Evolutionary conservation across 2,888 invertebrate genomes (phyloP), one percentile per base, ranked within the genome.

Genomic region (Trichogramma evanescens): DNA sequence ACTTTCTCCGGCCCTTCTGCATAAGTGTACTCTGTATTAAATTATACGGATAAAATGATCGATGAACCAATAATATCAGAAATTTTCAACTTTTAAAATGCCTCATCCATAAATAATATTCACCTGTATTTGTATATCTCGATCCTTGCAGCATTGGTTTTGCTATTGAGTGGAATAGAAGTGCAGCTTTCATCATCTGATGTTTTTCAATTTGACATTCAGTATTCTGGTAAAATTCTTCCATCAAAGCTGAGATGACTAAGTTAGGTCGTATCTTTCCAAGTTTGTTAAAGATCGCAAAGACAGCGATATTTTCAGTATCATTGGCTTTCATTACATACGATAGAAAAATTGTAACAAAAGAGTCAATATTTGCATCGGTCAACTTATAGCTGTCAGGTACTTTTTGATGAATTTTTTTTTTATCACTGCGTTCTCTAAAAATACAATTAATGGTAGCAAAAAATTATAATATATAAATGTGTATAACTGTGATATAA

Each of bases 201-300:
- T 95, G 92, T 0, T 95, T 94, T 76, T 96, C 95, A 0, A 91
- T 93, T 42, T 94, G 76, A 1, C 91, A 91, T 70, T 92, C 91
- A 72, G 95, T 79, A 0, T 92, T 87, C 1, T 86, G 84, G 72
- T 89, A 89, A 58, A 94, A 81, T 76, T 86, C 86, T 65, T 95
- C 93, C 58, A 96, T 75, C 7, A 94, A 81, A 52, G 88, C 86
- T 0, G 95, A 94, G 54, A 95, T 84, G 1, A 95, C 88, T 13
- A 91, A 78, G 61, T 89, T 88, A 0, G 95, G 95, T 63, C 93
- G 80, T 56, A 95, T 77, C 2, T 85, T 84, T 26, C 26, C 26
- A 26, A 26, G 26, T 26, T 26, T 26, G 1, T 0, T 2, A 26
- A 26, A 2, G 3, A 26, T 26, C 2, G 26, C 26, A 26, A 2